Percentiles rank a stretch among this genome's conserved stretches.
phyloP scores from a whole-genome alignment of 2,888 invertebrate genomes.

The Callyntrura guangdongensis region DNA sequence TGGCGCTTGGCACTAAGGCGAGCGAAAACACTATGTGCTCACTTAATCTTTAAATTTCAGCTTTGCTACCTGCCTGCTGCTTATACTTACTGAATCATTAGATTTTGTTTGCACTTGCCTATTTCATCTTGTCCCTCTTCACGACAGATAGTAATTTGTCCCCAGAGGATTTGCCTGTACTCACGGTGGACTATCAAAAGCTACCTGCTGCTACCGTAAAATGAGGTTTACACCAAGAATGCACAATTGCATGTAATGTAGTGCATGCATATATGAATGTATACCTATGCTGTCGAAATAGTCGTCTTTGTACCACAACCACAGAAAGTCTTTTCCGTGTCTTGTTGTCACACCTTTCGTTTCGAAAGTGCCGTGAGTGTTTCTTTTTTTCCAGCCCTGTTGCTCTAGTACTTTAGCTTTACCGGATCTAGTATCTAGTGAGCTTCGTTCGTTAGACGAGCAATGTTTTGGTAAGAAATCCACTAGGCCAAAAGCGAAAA shows the following conservation, averaged over 20 bases:
- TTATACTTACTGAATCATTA: constrained; percentile 44
- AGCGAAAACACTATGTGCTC: constrained; percentile 30
- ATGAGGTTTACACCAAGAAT: background rate
- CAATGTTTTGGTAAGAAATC: no score
- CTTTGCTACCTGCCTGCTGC: constrained; percentile 34
- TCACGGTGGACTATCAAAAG: constrained; percentile 31
- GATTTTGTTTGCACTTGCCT: constrained; percentile 49
- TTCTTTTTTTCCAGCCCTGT: background rate
- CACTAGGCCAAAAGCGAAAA: no score
- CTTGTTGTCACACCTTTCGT: no score
- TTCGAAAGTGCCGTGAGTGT: background rate
- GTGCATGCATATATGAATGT: background rate
- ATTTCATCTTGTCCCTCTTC: constrained; percentile 31
- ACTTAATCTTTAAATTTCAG: constrained; percentile 46
- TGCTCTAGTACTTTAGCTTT: background rate
- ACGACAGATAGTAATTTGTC: constrained; percentile 61
- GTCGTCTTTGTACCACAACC: background rate
- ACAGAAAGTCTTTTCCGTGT: no score
- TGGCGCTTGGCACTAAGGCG: background rate
- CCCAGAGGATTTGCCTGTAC: constrained; percentile 29
- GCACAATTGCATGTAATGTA: background rate
- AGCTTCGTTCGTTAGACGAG: no score
- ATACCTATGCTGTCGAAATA: background rate
- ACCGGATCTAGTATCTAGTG: no score
- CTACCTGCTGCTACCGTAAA: constrained; percentile 21